Evolutionary conservation across 2,113 vertebrate genomes (phyloP), one percentile per base, ranked within the genome.

Genomic region (Muntiacus muntjak): DNA sequence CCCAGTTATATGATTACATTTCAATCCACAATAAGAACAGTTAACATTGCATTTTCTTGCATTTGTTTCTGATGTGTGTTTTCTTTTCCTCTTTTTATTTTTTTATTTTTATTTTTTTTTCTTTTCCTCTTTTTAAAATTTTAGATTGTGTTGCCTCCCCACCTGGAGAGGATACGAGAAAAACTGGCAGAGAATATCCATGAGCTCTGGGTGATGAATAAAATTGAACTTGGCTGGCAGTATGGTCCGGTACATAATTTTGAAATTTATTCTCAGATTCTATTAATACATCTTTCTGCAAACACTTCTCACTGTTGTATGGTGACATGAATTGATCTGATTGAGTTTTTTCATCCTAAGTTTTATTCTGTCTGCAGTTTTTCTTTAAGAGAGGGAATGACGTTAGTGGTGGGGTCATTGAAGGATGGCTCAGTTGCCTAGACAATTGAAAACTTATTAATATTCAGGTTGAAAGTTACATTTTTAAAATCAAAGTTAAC

Each of bases 171-270:
- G 92, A 99, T 99, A 98, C 98, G 99, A 98, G 99, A 99, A 98
- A 99, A 99, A 90, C 98, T 99, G 93, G 99, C 99, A 67, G 99
- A 99, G 96, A 99, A 99, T 98, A 99, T 99, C 98, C 99, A 99
- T 84, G 99, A 99, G 92, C 99, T 99, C 92, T 99, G 99, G 99
- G 99, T 99, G 97, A 99, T 99, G 99, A 99, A 99, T 98, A 99
- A 99, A 98, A 99, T 99, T 50, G 99, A 99, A 86, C 99, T 99
- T 96, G 99, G 99, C 93, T 99, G 99, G 99, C 99, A 99, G 12
- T 99, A 99, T 57, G 99, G 99, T 94, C 98, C 98, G 92, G 99
- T 99, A 99, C 92, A 98, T 99, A 98, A 74, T 96, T 98, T 84
- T 93, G 40, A 88, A 55, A 93, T 94, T 98, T 97, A 95, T 97